Percentiles rank a stretch among this genome's conserved stretches.
Evolutionary conservation across 2,113 vertebrate genomes (phyloP).

Genomic region (Lophotis ruficrista): DNA sequence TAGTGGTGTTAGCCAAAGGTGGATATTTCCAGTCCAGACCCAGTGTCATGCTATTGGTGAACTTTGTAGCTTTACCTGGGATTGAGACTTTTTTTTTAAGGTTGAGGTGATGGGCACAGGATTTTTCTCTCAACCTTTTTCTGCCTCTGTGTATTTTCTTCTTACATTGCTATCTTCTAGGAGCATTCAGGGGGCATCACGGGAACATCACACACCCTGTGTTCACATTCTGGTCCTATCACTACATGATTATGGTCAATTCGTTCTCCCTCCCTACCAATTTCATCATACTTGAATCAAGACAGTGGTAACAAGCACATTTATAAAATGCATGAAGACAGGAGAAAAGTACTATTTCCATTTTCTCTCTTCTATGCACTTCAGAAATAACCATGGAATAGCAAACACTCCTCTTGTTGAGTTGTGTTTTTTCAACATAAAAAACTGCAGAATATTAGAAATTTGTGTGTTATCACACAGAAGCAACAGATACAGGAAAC

Average conservation of each 20-base stretch:
- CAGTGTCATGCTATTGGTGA: neutral
- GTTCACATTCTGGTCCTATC: neutral
- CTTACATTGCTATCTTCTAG: rapidly evolving
- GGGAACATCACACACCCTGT: rapidly evolving
- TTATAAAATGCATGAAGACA: neutral
- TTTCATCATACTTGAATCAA: neutral
- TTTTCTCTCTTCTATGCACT: neutral
- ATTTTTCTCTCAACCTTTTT: neutral
- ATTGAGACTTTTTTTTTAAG: neutral
- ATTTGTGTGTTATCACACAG: neutral
- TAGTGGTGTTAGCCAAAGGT: neutral
- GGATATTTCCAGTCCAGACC: neutral
- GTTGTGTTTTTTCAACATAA: neutral
- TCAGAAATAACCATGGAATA: neutral
- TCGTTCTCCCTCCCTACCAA: neutral
- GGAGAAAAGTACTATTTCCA: neutral
- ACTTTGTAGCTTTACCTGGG: neutral
- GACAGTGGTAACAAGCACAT: neutral
- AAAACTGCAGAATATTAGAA: neutral
- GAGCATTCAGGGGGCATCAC: neutral
- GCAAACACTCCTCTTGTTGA: neutral
- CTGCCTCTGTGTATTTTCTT: neutral
- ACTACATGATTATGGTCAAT: neutral
- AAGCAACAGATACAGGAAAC: neutral
- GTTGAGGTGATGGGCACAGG: neutral